These are phyloP conservation scores for Hestina assimilis DNA, from an alignment of 1,140 invertebrate species.

Conservation along the genomic window DNA sequence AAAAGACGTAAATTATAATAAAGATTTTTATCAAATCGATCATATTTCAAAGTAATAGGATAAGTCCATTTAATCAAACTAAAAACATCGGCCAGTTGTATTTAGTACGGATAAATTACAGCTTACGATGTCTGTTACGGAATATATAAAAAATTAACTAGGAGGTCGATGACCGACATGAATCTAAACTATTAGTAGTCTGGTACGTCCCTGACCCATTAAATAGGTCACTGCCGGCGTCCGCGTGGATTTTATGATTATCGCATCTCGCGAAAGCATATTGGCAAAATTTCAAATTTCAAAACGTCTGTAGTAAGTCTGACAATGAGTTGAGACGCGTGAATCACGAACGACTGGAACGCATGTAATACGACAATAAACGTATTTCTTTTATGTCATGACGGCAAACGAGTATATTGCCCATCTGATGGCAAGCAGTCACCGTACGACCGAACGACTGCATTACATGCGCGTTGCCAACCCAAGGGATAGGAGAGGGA, in stretches of 20 bases:
- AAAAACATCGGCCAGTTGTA: not conserved
- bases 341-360: conserved; percentile 49
- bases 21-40: too few species aligned
- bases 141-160: not conserved
- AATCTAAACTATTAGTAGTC: conserved; percentile 42
- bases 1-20: too few species aligned
- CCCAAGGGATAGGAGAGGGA: too few species aligned
- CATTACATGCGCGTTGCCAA: too few species aligned
- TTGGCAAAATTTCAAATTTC: conserved; percentile 74
- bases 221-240: conserved; percentile 66
- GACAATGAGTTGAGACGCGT: conserved; percentile 42
- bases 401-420: too few species aligned
- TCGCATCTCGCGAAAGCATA: conserved; percentile 58
- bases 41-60: too few species aligned
- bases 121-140: not conserved
- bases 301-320: conserved; percentile 73
- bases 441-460: too few species aligned
- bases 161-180: conserved; percentile 1
- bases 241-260: conserved; percentile 68
- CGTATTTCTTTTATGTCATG: too few species aligned
- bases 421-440: too few species aligned
- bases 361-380: conserved; percentile 36
- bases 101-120: not conserved
- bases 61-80: not conserved
- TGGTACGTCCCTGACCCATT: conserved; percentile 58